phyloP scores from a whole-genome alignment of 2,888 invertebrate genomes.

The Eueremaeus valkanovi region DNA sequence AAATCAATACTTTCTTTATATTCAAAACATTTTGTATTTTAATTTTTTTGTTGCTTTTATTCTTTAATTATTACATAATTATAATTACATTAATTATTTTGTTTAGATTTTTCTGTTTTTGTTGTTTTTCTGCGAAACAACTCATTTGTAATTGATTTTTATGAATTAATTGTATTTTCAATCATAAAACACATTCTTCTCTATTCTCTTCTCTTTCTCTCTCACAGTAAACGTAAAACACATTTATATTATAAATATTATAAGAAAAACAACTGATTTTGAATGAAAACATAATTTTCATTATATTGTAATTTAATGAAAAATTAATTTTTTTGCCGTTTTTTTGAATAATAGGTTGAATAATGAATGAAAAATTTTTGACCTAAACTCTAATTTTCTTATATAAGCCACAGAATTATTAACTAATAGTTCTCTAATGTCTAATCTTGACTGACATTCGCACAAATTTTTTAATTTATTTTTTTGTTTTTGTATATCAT shows the following conservation, averaged over 20 bases:
- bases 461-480: not conserved
- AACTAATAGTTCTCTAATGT: not conserved
- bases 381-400: not conserved
- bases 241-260: slow-evolving; percentile 9
- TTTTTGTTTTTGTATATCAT: not conserved
- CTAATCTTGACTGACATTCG: not conserved
- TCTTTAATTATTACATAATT: not conserved
- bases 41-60: slow-evolving; percentile 2
- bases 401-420: not conserved
- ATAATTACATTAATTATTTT: not conserved
- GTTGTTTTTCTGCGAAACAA: not conserved
- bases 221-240: slow-evolving; percentile 13
- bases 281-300: not conserved
- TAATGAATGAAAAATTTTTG: not conserved
- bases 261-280: too few species aligned
- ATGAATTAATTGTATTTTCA: slow-evolving; percentile 2
- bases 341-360: not conserved
- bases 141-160: slow-evolving; percentile 15
- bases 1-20: not conserved
- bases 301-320: not conserved
- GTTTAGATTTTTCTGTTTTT: not conserved
- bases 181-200: not conserved
- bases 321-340: not conserved
- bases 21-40: slow-evolving; percentile 10
- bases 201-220: not conserved